Evolutionary conservation across 2,797 vertebrate genomes (phyloP).

Genomic region (Halcyon badia): DNA sequence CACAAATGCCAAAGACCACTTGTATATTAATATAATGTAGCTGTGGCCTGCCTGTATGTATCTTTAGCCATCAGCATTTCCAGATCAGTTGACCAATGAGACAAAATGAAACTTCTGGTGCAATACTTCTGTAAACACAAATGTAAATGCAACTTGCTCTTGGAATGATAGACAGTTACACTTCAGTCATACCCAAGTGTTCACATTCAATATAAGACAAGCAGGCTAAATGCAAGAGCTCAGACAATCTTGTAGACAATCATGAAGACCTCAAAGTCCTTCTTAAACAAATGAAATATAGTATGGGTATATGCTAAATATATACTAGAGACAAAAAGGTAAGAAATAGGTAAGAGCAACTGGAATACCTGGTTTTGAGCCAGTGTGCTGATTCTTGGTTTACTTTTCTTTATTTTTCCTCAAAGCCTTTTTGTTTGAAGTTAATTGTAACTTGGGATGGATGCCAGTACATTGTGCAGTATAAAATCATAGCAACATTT

Average conservation of each 20-base stretch:
- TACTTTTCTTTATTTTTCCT: too few relatives aligned
- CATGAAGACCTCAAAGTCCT: neutral
- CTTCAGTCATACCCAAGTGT: neutral
- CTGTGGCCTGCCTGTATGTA: neutral
- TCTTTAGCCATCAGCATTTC: neutral
- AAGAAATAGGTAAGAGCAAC: neutral
- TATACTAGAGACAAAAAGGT: neutral
- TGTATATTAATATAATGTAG: neutral
- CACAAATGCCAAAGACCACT: neutral
- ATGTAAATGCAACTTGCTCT: neutral
- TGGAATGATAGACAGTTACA: neutral
- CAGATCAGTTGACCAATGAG: neutral
- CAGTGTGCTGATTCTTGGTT: neutral
- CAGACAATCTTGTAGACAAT: neutral
- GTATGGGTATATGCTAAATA: neutral
- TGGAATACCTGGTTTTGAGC: neutral
- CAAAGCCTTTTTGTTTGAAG: neutral
- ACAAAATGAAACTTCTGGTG: conserved; percentile 35
- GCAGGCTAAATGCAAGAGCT: neutral
- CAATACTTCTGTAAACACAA: conserved; percentile 32
- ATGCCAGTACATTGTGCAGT: neutral
- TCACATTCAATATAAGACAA: neutral
- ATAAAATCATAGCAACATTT: neutral
- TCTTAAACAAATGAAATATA: neutral
- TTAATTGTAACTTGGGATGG: neutral